phyloP scores from a whole-genome alignment of 2,797 vertebrate species.

The Hirundo rustica region DNA sequence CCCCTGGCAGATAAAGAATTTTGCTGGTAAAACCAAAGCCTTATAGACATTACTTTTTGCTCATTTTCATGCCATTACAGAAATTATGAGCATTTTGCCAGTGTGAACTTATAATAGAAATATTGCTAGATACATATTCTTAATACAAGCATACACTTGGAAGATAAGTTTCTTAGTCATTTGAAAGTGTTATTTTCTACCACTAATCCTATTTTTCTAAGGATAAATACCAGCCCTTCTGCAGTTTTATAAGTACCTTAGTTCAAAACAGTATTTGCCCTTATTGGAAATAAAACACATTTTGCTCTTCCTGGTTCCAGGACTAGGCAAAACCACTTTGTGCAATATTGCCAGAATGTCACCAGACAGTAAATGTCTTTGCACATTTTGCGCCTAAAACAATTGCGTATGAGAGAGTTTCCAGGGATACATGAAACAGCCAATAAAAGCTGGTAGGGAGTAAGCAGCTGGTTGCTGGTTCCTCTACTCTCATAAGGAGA shows the following conservation, averaged over 20 bases:
- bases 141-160: not conserved
- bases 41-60: not conserved
- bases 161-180: not conserved
- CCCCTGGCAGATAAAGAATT: not conserved
- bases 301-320: not conserved
- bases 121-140: not conserved
- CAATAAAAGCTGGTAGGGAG: not conserved
- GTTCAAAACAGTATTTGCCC: not conserved
- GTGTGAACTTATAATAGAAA: not conserved
- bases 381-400: not conserved
- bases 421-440: not conserved
- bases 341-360: not conserved
- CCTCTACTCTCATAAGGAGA: not conserved
- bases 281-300: not conserved
- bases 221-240: not conserved
- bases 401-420: not conserved
- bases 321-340: not conserved
- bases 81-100: not conserved
- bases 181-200: not conserved
- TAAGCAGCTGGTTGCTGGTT: not conserved
- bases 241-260: not conserved
- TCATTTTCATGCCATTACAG: not conserved
- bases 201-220: not conserved
- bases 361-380: not conserved
- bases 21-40: not conserved